Percentiles rank a stretch among this genome's conserved stretches.
phyloP scores from a whole-genome alignment of 2,888 invertebrate genomes.

The Allolobophora icterica region DNA sequence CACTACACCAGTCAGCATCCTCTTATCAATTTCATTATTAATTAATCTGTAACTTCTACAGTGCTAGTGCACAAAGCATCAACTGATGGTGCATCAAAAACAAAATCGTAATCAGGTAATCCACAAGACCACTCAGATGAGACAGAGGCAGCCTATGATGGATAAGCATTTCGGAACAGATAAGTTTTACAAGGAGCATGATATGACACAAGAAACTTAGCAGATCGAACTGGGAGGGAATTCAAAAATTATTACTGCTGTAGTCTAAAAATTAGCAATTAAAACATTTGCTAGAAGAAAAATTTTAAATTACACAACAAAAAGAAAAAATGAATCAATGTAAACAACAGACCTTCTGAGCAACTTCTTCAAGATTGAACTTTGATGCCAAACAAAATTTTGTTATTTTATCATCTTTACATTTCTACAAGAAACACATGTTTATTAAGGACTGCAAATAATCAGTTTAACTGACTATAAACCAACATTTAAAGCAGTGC shows the following conservation, averaged over 20 bases:
- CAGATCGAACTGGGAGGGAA: too few relatives aligned
- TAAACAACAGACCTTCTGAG: not conserved
- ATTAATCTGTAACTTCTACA: not conserved
- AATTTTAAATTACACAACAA: not conserved
- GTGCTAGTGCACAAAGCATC: too few relatives aligned
- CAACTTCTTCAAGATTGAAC: constrained; percentile 17
- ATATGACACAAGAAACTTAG: too few relatives aligned
- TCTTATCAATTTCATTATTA: not conserved
- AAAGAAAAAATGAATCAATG: not conserved
- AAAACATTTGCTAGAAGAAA: not conserved
- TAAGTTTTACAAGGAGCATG: too few relatives aligned
- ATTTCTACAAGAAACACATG: not conserved
- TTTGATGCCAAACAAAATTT: constrained; percentile 17
- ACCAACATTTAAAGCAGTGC: not conserved
- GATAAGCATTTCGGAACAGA: too few relatives aligned
- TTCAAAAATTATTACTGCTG: not conserved
- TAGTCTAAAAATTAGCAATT: not conserved
- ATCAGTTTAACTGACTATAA: not conserved
- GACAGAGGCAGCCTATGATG: too few relatives aligned
- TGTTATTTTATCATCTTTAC: not conserved
- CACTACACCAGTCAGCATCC: not conserved
- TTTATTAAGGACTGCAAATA: not conserved
- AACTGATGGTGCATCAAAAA: too few relatives aligned
- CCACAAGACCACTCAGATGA: too few relatives aligned
- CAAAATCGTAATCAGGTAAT: too few relatives aligned